Percentiles rank a stretch among this genome's conserved stretches.
Evolutionary conservation across 2,113 vertebrate species (phyloP).

Genomic region (Odontesthes bonariensis): DNA sequence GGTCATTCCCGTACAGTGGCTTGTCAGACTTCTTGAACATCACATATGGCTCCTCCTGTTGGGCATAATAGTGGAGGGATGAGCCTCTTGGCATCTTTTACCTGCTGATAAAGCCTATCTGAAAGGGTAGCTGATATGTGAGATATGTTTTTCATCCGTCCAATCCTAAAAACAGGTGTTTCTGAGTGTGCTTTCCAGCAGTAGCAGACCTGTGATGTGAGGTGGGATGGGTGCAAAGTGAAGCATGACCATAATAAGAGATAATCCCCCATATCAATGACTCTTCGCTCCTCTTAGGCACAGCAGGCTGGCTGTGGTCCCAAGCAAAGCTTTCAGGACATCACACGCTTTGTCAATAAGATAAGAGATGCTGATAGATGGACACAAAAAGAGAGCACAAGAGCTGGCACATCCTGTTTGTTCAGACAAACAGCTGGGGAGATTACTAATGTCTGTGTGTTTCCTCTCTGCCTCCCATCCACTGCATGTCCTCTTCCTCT

Average conservation of each 20-base stretch:
- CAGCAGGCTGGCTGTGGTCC: slow-evolving; percentile 45
- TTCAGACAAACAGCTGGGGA: slow-evolving; percentile 64
- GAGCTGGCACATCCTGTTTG: slow-evolving; percentile 41
- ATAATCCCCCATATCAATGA: slow-evolving; percentile 73
- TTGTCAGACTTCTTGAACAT: slow-evolving; percentile 99
- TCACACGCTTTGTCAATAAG: slow-evolving; percentile 65
- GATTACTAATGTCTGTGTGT: slow-evolving; percentile 63
- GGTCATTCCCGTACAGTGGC: slow-evolving; percentile 95
- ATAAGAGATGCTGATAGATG: slow-evolving; percentile 73
- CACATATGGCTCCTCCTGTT: slow-evolving; percentile 97
- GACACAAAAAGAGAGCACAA: slow-evolving; percentile 36
- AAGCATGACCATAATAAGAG: slow-evolving; percentile 69
- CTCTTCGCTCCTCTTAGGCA: slow-evolving; percentile 51
- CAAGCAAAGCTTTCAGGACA: slow-evolving; percentile 44
- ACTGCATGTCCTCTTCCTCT: slow-evolving; percentile 29
- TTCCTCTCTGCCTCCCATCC: slow-evolving; percentile 33
- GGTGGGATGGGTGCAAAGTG: slow-evolving; percentile 46
- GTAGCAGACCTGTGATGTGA: slow-evolving; percentile 22
- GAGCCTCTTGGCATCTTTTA: slow-evolving; percentile 41
- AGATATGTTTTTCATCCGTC: slow-evolving; percentile 29
- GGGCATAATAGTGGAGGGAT: slow-evolving; percentile 32
- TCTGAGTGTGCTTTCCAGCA: slow-evolving; percentile 27
- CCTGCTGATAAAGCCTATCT: slow-evolving; percentile 47
- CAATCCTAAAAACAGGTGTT: slow-evolving; percentile 18
- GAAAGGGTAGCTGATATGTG: slow-evolving; percentile 45